Base-by-base conservation (phyloP, 2,888 invertebrate genomes). In the Rutpela maculata region DNA sequence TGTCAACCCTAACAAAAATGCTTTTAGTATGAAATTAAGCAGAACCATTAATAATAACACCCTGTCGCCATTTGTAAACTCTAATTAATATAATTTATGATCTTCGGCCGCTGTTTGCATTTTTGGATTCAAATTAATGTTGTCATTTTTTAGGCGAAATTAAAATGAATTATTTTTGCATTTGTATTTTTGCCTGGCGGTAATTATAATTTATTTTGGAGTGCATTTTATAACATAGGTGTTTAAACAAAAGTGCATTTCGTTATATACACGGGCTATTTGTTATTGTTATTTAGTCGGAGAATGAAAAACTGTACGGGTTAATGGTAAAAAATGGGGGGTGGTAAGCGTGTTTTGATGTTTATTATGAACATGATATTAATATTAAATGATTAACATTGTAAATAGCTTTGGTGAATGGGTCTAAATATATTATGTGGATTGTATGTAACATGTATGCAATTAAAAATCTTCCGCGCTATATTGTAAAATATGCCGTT, bases 1-100 rank as follows among this genome's bases (percentile, higher is more conserved):
- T 83, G 86, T 85, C 86, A 82, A 31, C 81, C 79, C 84, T 87
- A 88, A 88, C 88, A 88, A 89, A 89, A 89, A 89, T 88, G 89
- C 88, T 89, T 89, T 89, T 88, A 88, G 88, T 88, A 86, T 79
- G 83, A 88, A 88, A 88, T 88, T 87, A 87, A 88, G 87, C 85
- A 83, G 80, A 81, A 79, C 84, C 87, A 88, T 88, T 89, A 87
- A 88, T 89, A 88, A 87, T 85, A 84, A 81, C 79, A 76, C 74
- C 74, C 80, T 81, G 83, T 82, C 83, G 75, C 76, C 84, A 83
- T 84, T 84, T 85, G 84, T 84, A 82, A 80, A 79, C 78, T 78
- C 80, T 84, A 80, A 84, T 85, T 83, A 82, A 84, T 81, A 84
- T 83, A 82, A 85, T 85, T 85, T 84, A 85, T 83, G 83, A 76